A percentile compares a stretch with the other conserved stretches of the same genome.
Conservation (phyloP, 2,113 vertebrate species). For the Pogonocichla stellata region DNA sequence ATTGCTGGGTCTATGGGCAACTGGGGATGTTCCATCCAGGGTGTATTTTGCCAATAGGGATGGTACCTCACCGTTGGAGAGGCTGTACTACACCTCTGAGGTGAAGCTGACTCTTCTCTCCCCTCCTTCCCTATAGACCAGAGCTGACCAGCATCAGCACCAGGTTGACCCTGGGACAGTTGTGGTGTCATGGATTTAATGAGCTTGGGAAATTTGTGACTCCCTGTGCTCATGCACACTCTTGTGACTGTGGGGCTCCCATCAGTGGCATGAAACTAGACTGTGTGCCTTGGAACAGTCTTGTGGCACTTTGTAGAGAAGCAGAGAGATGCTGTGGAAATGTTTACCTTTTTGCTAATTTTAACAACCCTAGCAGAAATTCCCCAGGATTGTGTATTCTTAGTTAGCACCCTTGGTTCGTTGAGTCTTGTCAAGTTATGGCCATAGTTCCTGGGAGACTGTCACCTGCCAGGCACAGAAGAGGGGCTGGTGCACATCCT, state of each 20-base stretch:
- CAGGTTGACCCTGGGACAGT: neutral
- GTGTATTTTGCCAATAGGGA: neutral
- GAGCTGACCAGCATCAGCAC: neutral
- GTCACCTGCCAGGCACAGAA: neutral
- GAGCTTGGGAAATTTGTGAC: neutral
- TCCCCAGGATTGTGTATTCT: neutral
- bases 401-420: accelerated
- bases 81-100: neutral
- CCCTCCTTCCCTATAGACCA: accelerated
- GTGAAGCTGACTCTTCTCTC: neutral
- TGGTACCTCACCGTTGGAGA: neutral
- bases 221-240: neutral
- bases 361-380: neutral
- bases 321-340: neutral
- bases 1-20: accelerated
- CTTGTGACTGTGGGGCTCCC: neutral
- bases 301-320: neutral
- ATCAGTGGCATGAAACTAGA: neutral
- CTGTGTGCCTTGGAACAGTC: accelerated
- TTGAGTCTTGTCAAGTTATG: neutral
- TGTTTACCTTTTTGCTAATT: neutral
- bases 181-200: accelerated
- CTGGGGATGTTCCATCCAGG: neutral
- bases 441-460: neutral
- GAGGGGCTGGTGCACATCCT: neutral